Conservation (phyloP, 1,140 invertebrate species). For the Drosophila busckii region DNA sequence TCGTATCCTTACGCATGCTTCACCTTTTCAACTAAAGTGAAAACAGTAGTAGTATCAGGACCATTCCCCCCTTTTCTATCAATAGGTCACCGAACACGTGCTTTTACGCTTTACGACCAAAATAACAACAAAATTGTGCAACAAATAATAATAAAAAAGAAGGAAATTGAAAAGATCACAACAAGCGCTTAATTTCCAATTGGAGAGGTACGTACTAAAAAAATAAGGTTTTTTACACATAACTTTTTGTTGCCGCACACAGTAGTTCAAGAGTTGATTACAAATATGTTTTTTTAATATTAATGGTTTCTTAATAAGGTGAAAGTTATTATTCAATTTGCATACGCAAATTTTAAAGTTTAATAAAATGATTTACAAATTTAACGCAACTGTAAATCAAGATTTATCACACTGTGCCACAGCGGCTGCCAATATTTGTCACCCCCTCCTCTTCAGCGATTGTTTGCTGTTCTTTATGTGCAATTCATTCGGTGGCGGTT, state of each 20-base stretch:
- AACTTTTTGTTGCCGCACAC: no score
- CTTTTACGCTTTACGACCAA: constrained; percentile 36
- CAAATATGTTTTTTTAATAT: no score
- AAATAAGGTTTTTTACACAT: no score
- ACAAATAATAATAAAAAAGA: constrained; percentile 12
- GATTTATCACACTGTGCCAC: constrained; percentile 29
- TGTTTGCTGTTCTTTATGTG: constrained; percentile 56
- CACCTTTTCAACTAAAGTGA: constrained; percentile 3
- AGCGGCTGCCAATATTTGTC: constrained; percentile 34
- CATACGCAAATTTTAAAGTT: no score
- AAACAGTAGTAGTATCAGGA: constrained; percentile 2
- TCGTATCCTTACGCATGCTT: neutral
- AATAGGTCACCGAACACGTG: constrained; percentile 51
- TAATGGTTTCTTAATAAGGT: no score
- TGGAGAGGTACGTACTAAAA: constrained; percentile 50
- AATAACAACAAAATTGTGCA: constrained; percentile 45
- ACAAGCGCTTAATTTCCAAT: constrained; percentile 30
- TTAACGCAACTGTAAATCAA: no score
- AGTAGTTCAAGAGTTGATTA: no score
- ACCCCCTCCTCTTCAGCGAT: constrained; percentile 24
- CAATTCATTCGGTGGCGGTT: constrained; percentile 68
- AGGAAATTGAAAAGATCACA: constrained; percentile 8
- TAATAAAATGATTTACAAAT: no score
- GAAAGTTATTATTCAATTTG: no score
- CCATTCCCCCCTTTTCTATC: neutral